These are phyloP conservation scores for Merodon equestris DNA, from an alignment of 2,888 invertebrate genomes.

Conservation along the genomic window DNA sequence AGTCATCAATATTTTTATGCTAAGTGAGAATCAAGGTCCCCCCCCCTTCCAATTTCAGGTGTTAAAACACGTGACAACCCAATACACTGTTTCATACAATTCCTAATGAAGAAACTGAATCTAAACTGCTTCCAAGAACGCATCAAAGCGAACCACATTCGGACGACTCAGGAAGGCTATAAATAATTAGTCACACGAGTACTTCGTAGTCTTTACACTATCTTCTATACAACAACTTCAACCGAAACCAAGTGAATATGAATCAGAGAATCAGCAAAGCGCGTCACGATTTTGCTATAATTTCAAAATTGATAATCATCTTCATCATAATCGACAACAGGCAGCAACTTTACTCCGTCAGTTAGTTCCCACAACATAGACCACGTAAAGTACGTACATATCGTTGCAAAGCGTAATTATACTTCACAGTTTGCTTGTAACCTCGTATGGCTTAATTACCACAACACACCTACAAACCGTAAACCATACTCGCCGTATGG, in stretches of 20 bases:
- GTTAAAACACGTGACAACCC: no score
- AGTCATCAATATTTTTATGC: no score
- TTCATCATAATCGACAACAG: constrained; percentile 48
- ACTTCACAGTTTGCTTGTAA: constrained; percentile 37
- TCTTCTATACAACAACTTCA: neutral
- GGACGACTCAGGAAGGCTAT: no score
- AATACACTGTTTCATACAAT: no score
- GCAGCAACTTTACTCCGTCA: constrained; percentile 30
- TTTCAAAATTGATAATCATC: constrained; percentile 55
- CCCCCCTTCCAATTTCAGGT: no score
- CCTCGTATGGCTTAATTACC: constrained; percentile 55
- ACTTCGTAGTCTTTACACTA: neutral
- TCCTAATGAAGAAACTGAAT: no score
- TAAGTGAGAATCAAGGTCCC: no score
- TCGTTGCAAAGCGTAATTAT: constrained; percentile 40
- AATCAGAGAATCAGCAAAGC: constrained; percentile 50
- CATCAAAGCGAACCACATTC: no score
- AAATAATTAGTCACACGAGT: constrained; percentile 53
- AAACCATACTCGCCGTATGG: constrained; percentile 6
- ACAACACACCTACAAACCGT: constrained; percentile 44
- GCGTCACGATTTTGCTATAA: constrained; percentile 56
- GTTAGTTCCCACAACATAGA: constrained; percentile 42
- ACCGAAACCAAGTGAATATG: constrained; percentile 25
- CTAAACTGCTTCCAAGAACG: no score
- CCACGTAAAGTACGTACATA: constrained; percentile 8